Evolutionary conservation across 2,113 vertebrate species (phyloP), one percentile per base, ranked within the genome.

Genomic region (Macquaria ambigua): DNA sequence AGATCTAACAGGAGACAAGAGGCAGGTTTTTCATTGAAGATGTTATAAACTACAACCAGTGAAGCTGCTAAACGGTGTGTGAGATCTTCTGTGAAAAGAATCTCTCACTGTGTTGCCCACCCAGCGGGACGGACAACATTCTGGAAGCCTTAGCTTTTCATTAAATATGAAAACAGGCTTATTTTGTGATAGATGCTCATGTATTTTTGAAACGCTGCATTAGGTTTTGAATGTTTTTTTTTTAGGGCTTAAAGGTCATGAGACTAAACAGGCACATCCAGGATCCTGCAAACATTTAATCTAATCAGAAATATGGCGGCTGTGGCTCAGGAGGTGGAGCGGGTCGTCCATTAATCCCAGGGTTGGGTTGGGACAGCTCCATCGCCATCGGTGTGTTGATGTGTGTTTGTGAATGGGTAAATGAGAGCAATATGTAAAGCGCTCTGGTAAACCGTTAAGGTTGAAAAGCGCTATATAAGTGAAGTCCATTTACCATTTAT

Each of bases 261-360:
- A 16, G 31, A 48, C 2, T 25, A 25, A 74, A 73, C 37, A 23
- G 16, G 10, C n/a, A 15, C 50, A 53, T 46, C 18, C 39, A 9
- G 56, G 62, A 70, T 53, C 37, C 34, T 69, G 46, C 16, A 79
- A 67, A 56, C 58, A 23, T 80, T 80, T 70, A 2, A 52, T 50
- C 21, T 3, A 41, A 71, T 79, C 58, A 56, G n/a, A 75, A 84
- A 70, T 7, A 39, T 34, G 34, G 34, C 4, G 34, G 34, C 34
- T 34, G 34, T 34, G 34, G 3, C 34, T 34, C 34, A 34, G 34
- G 34, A 34, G 34, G 34, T 34, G 4, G 34, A 3, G 4, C 34
- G 3, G 34, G 34, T 34, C 34, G 34, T 34, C 34, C 34, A 34
- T 34, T 3, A 34, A 34, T 34, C 28, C 28, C 2, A 31, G 28